Conservation (phyloP, 1,140 invertebrate species). For the Ladona fulva region DNA sequence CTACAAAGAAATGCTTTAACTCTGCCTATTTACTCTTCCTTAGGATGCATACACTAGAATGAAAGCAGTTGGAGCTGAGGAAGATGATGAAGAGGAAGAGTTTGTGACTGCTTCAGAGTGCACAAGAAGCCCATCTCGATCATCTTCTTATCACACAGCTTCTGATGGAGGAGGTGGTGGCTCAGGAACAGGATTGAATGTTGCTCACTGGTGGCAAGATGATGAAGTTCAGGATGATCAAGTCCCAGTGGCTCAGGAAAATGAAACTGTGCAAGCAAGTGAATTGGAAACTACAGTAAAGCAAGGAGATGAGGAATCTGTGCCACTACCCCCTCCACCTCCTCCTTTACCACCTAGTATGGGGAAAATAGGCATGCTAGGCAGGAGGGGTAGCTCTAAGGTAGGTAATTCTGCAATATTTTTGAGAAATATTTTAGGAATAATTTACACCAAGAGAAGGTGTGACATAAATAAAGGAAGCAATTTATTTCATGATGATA, state of each 20-base stretch:
- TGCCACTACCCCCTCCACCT: constrained; percentile 3
- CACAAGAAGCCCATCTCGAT: constrained; percentile 49
- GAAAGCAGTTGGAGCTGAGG: constrained; percentile 22
- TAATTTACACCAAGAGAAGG: too few relatives aligned
- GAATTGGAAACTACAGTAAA: not conserved
- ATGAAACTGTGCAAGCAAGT: not conserved
- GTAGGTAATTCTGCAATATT: constrained; percentile 12
- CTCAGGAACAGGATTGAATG: not conserved
- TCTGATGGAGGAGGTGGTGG: constrained; percentile 47
- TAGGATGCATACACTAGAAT: constrained; percentile 19
- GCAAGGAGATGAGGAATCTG: not conserved
- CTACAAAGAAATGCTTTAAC: too few relatives aligned
- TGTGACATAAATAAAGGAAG: too few relatives aligned
- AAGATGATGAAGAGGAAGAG: constrained; percentile 44
- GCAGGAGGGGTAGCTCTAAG: constrained; percentile 15
- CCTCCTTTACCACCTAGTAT: not conserved
- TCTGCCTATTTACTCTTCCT: too few relatives aligned
- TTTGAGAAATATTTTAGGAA: too few relatives aligned
- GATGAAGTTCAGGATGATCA: not conserved
- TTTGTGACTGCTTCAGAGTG: constrained; percentile 58
- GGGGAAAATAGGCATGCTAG: not conserved
- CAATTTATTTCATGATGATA: too few relatives aligned
- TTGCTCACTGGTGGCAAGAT: not conserved
- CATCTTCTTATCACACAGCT: constrained; percentile 54
- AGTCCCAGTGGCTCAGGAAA: not conserved